phyloP scores from a whole-genome alignment of 2,888 invertebrate genomes.

The Leptopilina syphax region DNA sequence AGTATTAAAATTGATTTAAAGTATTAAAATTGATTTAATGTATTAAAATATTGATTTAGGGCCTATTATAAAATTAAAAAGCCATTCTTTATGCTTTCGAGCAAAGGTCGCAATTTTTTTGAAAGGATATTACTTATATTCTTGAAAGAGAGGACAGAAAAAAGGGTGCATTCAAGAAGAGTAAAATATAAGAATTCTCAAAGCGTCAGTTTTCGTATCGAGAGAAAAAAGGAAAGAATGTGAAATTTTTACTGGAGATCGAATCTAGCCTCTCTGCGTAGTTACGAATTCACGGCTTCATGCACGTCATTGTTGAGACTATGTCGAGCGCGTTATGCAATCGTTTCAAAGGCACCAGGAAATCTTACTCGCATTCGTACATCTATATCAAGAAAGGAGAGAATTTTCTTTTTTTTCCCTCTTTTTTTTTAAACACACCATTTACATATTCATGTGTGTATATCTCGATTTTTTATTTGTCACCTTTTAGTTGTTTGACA shows the following conservation, averaged over 20 bases:
- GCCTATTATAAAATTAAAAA: no score
- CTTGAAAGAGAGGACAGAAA: background rate
- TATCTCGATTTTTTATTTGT: background rate
- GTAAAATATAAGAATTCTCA: slow-evolving; percentile 4
- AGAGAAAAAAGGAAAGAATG: slow-evolving; percentile 25
- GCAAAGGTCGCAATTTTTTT: background rate
- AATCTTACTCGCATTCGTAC: slow-evolving; percentile 56
- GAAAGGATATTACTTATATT: background rate
- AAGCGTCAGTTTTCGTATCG: slow-evolving; percentile 22
- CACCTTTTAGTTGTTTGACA: background rate
- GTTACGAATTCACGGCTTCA: slow-evolving; percentile 40
- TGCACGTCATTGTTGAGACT: slow-evolving; percentile 36
- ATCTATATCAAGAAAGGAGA: slow-evolving; percentile 48
- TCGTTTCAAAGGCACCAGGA: slow-evolving; percentile 58
- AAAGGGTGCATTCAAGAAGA: background rate
- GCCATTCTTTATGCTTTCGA: no score
- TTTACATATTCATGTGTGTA: background rate
- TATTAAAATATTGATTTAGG: no score
- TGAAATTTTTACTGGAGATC: slow-evolving; percentile 7
- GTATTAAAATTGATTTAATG: no score
- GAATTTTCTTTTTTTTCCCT: background rate
- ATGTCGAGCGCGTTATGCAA: slow-evolving; percentile 59
- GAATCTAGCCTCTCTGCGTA: slow-evolving; percentile 24
- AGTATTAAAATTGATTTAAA: no score
- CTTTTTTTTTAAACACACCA: slow-evolving; percentile 38